Percentiles rank a stretch among this genome's conserved stretches.
phyloP scores from a whole-genome alignment of 2,797 vertebrate species.

The Xyrichtys novacula region DNA sequence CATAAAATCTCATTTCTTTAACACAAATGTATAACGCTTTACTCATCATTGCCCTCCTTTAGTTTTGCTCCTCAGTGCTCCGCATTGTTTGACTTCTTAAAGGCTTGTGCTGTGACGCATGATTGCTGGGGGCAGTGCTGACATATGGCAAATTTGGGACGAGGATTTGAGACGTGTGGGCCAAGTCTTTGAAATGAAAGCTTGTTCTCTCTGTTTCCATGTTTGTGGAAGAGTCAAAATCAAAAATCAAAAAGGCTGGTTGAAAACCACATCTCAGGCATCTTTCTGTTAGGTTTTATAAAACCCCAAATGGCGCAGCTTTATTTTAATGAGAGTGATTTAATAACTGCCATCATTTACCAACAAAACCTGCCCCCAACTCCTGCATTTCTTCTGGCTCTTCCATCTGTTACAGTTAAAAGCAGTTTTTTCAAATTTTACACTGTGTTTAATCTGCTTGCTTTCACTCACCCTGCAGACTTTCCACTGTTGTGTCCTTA shows the following conservation, averaged over 20 bases:
- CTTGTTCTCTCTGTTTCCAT: not conserved
- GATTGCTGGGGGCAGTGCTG: constrained; percentile 60
- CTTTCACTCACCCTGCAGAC: constrained; percentile 6
- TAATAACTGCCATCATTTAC: constrained; percentile 10
- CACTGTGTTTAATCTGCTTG: constrained; percentile 2
- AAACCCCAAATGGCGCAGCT: constrained; percentile 18
- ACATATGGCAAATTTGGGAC: constrained; percentile 72
- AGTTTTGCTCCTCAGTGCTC: constrained; percentile 31
- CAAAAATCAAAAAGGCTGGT: not conserved
- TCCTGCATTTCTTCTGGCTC: constrained; percentile 8
- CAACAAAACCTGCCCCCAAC: constrained; percentile 38
- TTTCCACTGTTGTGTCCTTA: constrained; percentile 4
- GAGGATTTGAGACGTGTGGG: constrained; percentile 48
- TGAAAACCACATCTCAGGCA: constrained; percentile 1
- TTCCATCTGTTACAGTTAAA: constrained; percentile 6
- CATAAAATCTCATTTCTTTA: constrained; percentile 52
- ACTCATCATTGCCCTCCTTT: not conserved
- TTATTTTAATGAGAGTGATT: constrained; percentile 17
- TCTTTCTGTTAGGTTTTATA: constrained; percentile 18
- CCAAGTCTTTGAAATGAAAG: constrained; percentile 41
- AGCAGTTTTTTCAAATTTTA: not conserved
- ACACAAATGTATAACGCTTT: constrained; percentile 29
- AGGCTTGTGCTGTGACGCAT: constrained; percentile 25
- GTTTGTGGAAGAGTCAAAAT: not conserved
- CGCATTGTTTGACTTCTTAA: constrained; percentile 42